Evolutionary conservation across 2,797 vertebrate species (phyloP), one percentile per base, ranked within the genome.

Genomic region (Threskiornis aethiopicus): DNA sequence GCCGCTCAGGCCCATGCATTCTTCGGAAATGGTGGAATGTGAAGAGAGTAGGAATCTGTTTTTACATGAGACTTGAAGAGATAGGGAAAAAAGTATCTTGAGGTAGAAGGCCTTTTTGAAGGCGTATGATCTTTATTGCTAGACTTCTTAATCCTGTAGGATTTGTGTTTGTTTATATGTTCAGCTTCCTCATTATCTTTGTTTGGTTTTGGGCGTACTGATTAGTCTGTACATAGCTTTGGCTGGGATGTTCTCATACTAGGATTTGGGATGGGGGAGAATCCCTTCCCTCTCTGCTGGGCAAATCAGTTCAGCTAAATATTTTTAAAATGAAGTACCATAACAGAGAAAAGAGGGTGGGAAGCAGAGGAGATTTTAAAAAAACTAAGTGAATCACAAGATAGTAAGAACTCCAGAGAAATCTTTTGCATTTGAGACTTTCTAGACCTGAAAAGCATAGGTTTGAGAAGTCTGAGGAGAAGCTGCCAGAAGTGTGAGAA

Each of bases 101-200:
- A 79, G 37, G 90, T 95, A 80, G 33, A 57, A 85, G 37, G 29
- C 24, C 66, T 84, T 84, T 92, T 76, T 93, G 80, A 93, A 90
- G 54, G 17, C 75, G 6, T 75, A 6, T 16, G 46, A 47, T 78
- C 75, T 93, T 93, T 85, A 83, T 91, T 94, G 16, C 61, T 89
- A 54, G 87, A 80, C 33, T 19, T 93, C 54, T 87, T 95, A 95
- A 96, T 93, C 71, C 64, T 70, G 57, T 67, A 71, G 81, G 67
- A 87, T 94, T 97, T 87, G 15, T 70, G 17, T 85, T 77, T 92
- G 91, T 94, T 97, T 96, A 69, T 90, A 44, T 61, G 44, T 85
- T 87, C 35, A 41, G 59, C 59, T 83, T 94, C 67, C 71, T 80
- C 49, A 71, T 93, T 85, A 85, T 92, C 80, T 95, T 89, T 89